These are phyloP conservation scores for Tachycineta bicolor DNA, from an alignment of 2,113 vertebrate genomes.

Conservation along the genomic window DNA sequence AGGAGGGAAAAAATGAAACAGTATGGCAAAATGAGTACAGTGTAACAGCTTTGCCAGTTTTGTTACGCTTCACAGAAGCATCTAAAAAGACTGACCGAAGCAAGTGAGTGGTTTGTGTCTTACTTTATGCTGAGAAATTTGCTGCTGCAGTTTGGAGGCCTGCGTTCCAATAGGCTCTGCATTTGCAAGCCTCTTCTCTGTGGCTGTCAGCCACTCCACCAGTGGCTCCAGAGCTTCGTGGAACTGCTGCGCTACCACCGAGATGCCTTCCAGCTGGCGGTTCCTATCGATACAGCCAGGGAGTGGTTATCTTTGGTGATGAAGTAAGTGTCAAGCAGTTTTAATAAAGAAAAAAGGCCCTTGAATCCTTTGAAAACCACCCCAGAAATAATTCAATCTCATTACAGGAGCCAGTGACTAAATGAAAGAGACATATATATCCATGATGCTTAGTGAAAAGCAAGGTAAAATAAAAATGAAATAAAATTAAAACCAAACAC, in stretches of 20 bases:
- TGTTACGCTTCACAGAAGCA: background rate
- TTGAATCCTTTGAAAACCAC: background rate
- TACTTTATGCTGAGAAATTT: conserved; percentile 94
- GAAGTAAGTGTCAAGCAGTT: background rate
- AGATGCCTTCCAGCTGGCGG: conserved; percentile 91
- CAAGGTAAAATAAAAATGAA: background rate
- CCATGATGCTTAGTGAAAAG: background rate
- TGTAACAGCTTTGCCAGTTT: background rate
- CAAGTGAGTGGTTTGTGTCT: background rate
- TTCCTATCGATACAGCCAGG: conserved; percentile 76
- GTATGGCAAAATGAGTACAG: background rate
- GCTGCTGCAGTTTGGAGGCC: conserved; percentile 87
- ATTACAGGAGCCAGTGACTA: background rate
- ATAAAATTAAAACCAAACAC: background rate
- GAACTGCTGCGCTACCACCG: conserved; percentile 92
- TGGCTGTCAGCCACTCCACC: conserved; percentile 86
- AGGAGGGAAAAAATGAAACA: background rate
- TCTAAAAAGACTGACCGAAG: background rate
- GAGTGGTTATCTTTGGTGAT: conserved; percentile 30
- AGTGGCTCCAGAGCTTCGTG: conserved; percentile 92
- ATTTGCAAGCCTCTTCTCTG: conserved; percentile 89
- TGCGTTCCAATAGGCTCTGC: conserved; percentile 93
- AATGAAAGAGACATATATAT: background rate
- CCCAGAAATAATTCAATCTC: background rate
- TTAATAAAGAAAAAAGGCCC: background rate